Conservation (phyloP, 92 coral and sea anemone genomes). For the Epizoanthus rinbou region DNA sequence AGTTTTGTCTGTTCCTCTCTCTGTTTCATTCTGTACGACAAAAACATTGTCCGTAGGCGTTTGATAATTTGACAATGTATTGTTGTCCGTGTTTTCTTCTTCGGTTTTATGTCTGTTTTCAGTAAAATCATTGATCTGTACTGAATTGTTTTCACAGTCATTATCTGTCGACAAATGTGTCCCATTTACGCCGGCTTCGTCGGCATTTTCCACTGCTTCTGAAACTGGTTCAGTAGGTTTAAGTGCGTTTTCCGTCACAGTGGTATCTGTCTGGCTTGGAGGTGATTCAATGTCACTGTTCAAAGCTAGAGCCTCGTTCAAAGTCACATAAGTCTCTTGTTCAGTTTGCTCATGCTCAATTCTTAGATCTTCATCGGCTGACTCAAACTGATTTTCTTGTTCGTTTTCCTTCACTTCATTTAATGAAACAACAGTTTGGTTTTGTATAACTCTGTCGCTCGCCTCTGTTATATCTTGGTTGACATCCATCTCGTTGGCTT, state of each 20-base stretch:
- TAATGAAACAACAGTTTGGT: not conserved
- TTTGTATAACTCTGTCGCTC: not conserved
- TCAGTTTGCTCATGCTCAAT: not conserved
- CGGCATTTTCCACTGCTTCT: not conserved
- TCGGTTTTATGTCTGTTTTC: not conserved
- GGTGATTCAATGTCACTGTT: not conserved
- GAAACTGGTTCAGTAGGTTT: not conserved
- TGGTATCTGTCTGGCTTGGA: not conserved
- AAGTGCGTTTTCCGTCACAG: not conserved
- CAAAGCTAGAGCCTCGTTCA: too few relatives aligned
- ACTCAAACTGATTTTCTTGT: not conserved
- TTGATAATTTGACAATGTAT: not conserved
- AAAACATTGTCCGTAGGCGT: not conserved
- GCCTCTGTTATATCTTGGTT: not conserved
- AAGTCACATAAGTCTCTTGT: too few relatives aligned
- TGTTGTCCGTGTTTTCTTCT: not conserved
- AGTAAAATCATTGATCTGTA: not conserved
- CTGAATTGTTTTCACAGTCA: not conserved
- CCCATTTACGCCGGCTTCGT: not conserved
- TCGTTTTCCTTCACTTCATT: not conserved
- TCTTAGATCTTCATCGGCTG: not conserved
- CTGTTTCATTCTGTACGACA: not conserved
- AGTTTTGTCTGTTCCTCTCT: not conserved
- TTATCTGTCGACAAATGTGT: not conserved
- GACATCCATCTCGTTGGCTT: conserved; percentile 10